phyloP scores from a whole-genome alignment of 2,113 vertebrate species.

The Struthidea cinerea region DNA sequence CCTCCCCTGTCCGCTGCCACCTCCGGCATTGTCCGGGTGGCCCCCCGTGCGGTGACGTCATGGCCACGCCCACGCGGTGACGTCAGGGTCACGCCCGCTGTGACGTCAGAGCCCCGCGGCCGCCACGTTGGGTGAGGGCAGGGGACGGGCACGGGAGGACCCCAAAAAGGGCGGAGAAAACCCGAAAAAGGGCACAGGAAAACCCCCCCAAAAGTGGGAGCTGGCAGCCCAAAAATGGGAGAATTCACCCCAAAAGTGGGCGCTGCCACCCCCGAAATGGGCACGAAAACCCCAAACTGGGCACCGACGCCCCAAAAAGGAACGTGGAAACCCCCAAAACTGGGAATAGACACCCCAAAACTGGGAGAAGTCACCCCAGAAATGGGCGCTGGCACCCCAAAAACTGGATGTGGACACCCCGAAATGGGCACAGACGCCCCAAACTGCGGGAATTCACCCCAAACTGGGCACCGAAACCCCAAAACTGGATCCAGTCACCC shows the following conservation, averaged over 20 bases:
- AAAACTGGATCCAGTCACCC: neutral
- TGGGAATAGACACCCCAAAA: no score
- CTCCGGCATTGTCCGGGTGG: neutral
- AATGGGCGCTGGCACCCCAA: neutral
- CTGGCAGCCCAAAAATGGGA: neutral
- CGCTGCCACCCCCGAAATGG: neutral
- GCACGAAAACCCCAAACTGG: neutral
- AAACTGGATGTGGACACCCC: neutral
- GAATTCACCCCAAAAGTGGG: neutral
- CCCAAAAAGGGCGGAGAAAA: neutral
- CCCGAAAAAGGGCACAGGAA: no score
- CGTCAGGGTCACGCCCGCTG: rapidly evolving
- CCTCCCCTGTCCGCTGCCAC: neutral
- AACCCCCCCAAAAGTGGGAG: neutral
- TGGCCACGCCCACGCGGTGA: rapidly evolving
- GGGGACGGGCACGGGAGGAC: no score
- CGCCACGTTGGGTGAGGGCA: neutral
- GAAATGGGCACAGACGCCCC: neutral
- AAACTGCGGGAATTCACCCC: neutral
- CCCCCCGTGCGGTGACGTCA: neutral
- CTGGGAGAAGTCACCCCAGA: neutral
- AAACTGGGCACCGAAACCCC: neutral
- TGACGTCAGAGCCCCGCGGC: neutral
- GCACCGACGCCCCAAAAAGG: neutral
- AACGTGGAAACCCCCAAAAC: no score